Evolutionary conservation across 2,797 vertebrate species (phyloP), one percentile per base, ranked within the genome.

Genomic region (Pristis pectinata): DNA sequence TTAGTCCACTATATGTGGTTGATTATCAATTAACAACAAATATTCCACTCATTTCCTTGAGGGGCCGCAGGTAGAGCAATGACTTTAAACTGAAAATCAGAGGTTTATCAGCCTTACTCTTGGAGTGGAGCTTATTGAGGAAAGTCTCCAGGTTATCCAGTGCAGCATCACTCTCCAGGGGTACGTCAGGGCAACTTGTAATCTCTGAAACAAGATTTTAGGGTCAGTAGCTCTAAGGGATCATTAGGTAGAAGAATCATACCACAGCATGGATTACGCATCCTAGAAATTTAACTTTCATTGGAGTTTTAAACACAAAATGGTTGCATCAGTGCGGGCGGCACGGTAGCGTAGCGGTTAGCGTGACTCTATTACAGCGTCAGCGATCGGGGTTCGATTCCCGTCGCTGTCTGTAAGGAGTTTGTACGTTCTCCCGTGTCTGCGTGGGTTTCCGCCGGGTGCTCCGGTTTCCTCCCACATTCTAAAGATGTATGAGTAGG

Each of bases 101-200:
- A 22, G n/a, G 22, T 67, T n/a, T n/a, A 9, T 3, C 53, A 37
- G n/a, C 15, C 79, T 93, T 95, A 98, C 98, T 97, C 97, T 98
- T 98, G 95, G 95, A 97, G 95, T 97, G 97, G 72, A 98, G 97
- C 95, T 97, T 97, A 95, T 98, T 97, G 7, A 98, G 96, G 95
- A 98, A 98, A n/a, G 97, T 98, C 95, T 98, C 97, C 0, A 98
- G 96, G 95, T 98, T 98, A 96, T 98, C 98, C 0, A 98, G 96
- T 15, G 97, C 96, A 95, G 97, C 97, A 95, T 98, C 98, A 82
- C 97, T 97, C 95, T 98, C 97, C 92, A 97, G 96, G 94, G 97
- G 97, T 17, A 97, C 95, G 41, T 96, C 97, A 72, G 95, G 96
- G 89, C 96, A 96, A 61, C 95, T 97, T 95, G 97, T 97, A 95